Evolutionary conservation across 2,797 vertebrate species (phyloP), one percentile per base, ranked within the genome.

Genomic region (Chrosomus eos): DNA sequence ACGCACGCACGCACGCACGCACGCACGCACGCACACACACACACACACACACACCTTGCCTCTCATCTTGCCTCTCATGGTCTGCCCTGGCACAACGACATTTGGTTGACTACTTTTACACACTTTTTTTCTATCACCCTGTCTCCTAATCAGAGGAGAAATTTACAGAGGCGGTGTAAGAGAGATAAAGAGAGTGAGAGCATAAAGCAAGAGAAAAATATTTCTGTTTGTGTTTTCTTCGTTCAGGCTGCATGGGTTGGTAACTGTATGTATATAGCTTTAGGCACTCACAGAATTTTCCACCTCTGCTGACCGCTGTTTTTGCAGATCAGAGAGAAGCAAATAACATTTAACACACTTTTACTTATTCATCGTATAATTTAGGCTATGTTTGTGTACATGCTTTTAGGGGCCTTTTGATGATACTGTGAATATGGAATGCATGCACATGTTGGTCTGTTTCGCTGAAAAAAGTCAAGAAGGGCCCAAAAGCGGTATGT

Each of bases 351-450:
- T 53, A 76, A 51, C 72, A 83, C 7, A 8, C 33, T 76, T 76
- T 83, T 83, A 83, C n/a, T 76, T 67, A 76, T 75, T 83, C 45
- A 75, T 67, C 10, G 11, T 53, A 53, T 67, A 67, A 53, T 67
- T 66, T n/a, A 55, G 19, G 7, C 10, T 55, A 53, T 10, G 38
- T 75, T 40, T 83, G 45, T 53, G n/a, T 13, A 53, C 23, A 66
- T 48, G 36, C 23, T 38, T 45, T 80, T 79, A 71, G 18, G 38
- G 1, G 48, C n/a, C 19, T 43, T 84, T 38, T 71, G 31, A 38
- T 62, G 53, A 64, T 55, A 33, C 21, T 23, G 18, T 60, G 55
- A 36, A 74, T 16, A 74, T 11, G 45, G 53, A 33, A 53, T 31
- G 43, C 38, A 66, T 38, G 23, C 36, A 43, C 36, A 38, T 78